These are phyloP conservation scores for Cyclophora albipunctata DNA, from an alignment of 2,888 invertebrate species.

Conservation along the genomic window DNA sequence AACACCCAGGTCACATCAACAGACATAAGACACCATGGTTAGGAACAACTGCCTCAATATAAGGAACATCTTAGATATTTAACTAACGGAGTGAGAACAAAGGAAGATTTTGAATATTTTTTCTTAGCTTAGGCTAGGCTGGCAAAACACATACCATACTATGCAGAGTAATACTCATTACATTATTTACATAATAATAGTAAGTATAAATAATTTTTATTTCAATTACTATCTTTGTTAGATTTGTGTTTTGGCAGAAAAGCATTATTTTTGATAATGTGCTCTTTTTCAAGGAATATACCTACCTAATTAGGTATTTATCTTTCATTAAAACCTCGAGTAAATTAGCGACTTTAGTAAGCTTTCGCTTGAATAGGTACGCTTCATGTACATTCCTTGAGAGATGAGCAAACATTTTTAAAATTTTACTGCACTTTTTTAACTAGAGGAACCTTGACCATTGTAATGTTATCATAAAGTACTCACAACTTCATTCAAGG, in stretches of 20 bases:
- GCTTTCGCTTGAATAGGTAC: too few relatives aligned
- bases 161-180: slow-evolving; percentile 19
- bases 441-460: slow-evolving; percentile 62
- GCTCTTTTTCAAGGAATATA: slow-evolving; percentile 47
- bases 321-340: too few relatives aligned
- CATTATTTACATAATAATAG: slow-evolving; percentile 15
- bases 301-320: neutral
- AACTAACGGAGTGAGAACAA: slow-evolving; percentile 23
- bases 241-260: slow-evolving; percentile 67
- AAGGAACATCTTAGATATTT: slow-evolving; percentile 11
- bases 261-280: slow-evolving; percentile 51
- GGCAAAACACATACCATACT: slow-evolving; percentile 55
- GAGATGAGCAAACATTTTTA: slow-evolving; percentile 54
- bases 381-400: slow-evolving; percentile 33
- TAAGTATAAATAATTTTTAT: slow-evolving; percentile 15
- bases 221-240: slow-evolving; percentile 21
- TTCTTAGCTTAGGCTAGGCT: slow-evolving; percentile 71
- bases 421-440: slow-evolving; percentile 71
- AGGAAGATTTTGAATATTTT: slow-evolving; percentile 50
- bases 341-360: too few relatives aligned
- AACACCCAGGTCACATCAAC: slow-evolving; percentile 75
- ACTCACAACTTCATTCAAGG: slow-evolving; percentile 9
- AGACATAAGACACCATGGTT: slow-evolving; percentile 39
- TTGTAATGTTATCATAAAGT: slow-evolving; percentile 18
- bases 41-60: slow-evolving; percentile 38